These are phyloP conservation scores for Bradypodion ventrale DNA, from an alignment of 2,797 vertebrate species.

Conservation along the genomic window DNA sequence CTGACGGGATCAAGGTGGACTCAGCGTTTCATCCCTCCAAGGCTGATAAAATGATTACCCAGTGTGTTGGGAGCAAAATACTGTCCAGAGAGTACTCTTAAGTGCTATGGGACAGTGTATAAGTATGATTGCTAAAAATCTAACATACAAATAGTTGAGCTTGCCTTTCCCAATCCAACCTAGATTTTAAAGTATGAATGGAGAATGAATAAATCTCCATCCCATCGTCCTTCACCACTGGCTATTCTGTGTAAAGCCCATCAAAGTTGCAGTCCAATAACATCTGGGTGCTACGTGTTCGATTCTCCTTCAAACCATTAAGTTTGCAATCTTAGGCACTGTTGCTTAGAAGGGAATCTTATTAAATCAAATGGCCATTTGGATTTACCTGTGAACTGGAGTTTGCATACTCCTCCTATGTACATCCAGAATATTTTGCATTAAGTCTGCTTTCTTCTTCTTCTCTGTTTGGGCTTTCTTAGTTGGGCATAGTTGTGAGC, in stretches of 20 bases:
- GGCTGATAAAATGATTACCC: too few relatives aligned
- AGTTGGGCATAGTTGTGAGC: constrained; percentile 40
- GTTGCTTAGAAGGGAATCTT: neutral
- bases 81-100: too few relatives aligned
- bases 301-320: neutral
- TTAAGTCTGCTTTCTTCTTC: neutral
- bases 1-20: too few relatives aligned
- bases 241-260: neutral
- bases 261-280: neutral
- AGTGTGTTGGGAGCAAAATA: too few relatives aligned
- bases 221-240: neutral
- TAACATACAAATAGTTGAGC: neutral
- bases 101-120: too few relatives aligned
- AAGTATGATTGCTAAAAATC: too few relatives aligned
- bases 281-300: neutral
- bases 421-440: constrained; percentile 34
- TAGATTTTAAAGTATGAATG: neutral
- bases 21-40: too few relatives aligned
- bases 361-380: neutral
- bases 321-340: neutral
- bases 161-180: too few relatives aligned
- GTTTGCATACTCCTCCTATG: constrained; percentile 5
- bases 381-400: neutral
- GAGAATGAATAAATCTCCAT: neutral
- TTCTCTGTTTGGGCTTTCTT: constrained; percentile 10